phyloP scores from a whole-genome alignment of 2,888 invertebrate genomes.

The Sinotaia quadrata region DNA sequence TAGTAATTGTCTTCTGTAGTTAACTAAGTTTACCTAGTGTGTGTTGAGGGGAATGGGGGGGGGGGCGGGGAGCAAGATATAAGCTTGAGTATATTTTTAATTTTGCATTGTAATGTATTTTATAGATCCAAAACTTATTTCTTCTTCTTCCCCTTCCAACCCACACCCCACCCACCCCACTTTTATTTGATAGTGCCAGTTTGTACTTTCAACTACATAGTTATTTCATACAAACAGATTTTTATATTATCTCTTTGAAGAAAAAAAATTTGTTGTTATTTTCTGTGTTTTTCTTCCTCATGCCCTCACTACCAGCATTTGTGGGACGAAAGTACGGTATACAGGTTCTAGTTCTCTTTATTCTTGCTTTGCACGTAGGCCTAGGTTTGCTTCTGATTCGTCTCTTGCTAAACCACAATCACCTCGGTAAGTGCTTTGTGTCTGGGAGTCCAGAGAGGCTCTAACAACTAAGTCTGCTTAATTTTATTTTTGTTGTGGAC shows the following conservation, averaged over 20 bases:
- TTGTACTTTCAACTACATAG: too few relatives aligned
- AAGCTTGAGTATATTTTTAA: too few relatives aligned
- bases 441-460: neutral
- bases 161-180: too few relatives aligned
- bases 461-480: too few relatives aligned
- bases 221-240: neutral
- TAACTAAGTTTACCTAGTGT: too few relatives aligned
- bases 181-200: too few relatives aligned
- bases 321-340: slow-evolving; percentile 25
- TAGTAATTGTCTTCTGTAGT: too few relatives aligned
- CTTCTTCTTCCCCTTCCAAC: too few relatives aligned
- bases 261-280: neutral
- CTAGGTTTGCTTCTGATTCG: slow-evolving; percentile 33
- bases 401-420: slow-evolving; percentile 21
- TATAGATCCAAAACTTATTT: too few relatives aligned
- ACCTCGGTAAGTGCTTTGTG: slow-evolving; percentile 19
- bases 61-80: too few relatives aligned
- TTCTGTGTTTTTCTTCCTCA: neutral
- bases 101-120: too few relatives aligned
- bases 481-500: neutral
- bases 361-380: slow-evolving; percentile 39
- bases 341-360: slow-evolving; percentile 34
- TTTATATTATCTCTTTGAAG: neutral
- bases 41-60: too few relatives aligned
- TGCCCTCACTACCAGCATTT: slow-evolving; percentile 13